Conservation (phyloP, 2,888 invertebrate genomes). For the Oligia latruncula region DNA sequence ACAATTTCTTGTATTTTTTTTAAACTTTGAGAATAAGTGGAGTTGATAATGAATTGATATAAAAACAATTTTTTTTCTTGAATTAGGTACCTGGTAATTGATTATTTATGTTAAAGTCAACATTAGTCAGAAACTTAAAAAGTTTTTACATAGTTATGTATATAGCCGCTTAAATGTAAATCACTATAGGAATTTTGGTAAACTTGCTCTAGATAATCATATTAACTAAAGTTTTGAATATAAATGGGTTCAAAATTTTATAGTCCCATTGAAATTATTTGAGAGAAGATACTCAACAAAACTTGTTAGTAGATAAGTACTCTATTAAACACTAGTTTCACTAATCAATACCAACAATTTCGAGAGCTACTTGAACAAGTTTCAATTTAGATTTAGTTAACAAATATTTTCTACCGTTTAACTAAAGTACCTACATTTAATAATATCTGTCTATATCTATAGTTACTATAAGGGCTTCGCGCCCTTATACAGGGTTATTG, state of each 20-base stretch:
- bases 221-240: not conserved
- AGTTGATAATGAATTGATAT: not conserved
- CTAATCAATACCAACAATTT: not conserved
- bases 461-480: not conserved
- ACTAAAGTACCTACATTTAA: not conserved
- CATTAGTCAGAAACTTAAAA: no score
- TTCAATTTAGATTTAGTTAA: not conserved
- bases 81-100: not conserved
- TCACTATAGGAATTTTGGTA: not conserved
- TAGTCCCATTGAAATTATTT: slow-evolving; percentile 12
- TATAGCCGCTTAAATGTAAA: not conserved
- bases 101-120: not conserved
- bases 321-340: not conserved
- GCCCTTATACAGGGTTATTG: not conserved
- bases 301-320: not conserved
- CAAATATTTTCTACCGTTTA: not conserved
- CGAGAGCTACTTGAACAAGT: not conserved
- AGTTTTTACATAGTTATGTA: not conserved
- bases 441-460: no score
- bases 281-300: not conserved
- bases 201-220: not conserved
- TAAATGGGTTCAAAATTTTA: not conserved
- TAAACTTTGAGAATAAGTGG: not conserved
- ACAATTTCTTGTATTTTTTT: not conserved
- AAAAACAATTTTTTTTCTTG: no score